Evolutionary conservation across 2,797 vertebrate genomes (phyloP), one percentile per base, ranked within the genome.

Genomic region (Mycteria americana): DNA sequence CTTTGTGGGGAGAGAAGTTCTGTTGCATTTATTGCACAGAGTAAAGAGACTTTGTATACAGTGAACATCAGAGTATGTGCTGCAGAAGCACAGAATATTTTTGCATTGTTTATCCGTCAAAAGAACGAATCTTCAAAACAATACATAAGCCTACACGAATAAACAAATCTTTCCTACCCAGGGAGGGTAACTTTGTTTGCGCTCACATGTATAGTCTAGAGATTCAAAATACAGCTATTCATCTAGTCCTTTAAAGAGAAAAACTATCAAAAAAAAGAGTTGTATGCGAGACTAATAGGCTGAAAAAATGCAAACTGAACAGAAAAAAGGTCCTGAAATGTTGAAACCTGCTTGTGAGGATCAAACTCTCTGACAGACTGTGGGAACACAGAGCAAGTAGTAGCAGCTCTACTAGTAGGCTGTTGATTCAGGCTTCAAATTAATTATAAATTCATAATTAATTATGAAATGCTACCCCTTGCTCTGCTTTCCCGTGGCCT

Each of bases 361-460:
- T 50, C 37, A 65, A 65, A 83, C 23, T 82, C 23, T 83, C 43
- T 62, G 54, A 21, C 35, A 85, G 60, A 64, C 63, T 64, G 37
- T 84, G 67, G 33, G 39, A 93, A 94, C 35, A 69, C 45, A 82
- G 45, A 91, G 37, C 33, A 68, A 93, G 64, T 48, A 88, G 85
- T 39, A 96, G 84, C 64, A 94, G 46, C 25, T 92, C 59, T 56
- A 59, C 54, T 57, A 62, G 84, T 69, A 92, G 67, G 51, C n/a
- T 89, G 72, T 94, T 91, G 85, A 96, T 88, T 95, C 81, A 62
- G 60, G 46, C 67, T 96, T 87, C 82, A 90, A 97, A 97, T 96
- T 97, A 95, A 94, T 96, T 96, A 97, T 90, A 97, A 96, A 97
- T 96, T 97, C 94, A 96, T 96, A 95, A 96, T 96, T 94, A 97